phyloP scores from a whole-genome alignment of 2,888 invertebrate genomes.

The Pilophorus perplexus region DNA sequence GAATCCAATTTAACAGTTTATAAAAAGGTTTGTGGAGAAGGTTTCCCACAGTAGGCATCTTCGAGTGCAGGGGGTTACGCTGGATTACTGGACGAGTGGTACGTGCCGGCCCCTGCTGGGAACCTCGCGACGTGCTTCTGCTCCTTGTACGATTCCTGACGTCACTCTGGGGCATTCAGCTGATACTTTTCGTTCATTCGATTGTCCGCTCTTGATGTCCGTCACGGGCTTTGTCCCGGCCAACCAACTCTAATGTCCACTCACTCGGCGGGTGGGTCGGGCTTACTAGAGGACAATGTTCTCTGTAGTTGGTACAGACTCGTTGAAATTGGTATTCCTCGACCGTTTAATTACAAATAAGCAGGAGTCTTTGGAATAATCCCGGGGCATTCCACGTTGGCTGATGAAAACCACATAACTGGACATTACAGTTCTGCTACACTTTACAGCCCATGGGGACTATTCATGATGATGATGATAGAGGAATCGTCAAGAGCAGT shows the following conservation, averaged over 20 bases:
- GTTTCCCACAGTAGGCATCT: conserved; percentile 37
- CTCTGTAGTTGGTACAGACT: too few species aligned
- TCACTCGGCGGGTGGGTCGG: too few species aligned
- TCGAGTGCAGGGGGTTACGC: conserved; percentile 24
- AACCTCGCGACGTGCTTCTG: conserved; percentile 31
- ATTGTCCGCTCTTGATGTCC: conserved; percentile 25
- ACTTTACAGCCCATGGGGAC: too few species aligned
- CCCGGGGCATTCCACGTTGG: too few species aligned
- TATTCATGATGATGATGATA: too few species aligned
- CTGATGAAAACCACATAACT: too few species aligned
- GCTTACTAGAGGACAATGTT: too few species aligned
- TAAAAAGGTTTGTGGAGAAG: conserved; percentile 34
- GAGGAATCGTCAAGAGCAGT: too few species aligned
- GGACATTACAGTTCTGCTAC: too few species aligned
- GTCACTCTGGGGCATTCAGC: conserved; percentile 35
- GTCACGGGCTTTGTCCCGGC: not conserved
- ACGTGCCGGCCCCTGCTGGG: conserved; percentile 40
- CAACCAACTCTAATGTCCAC: not conserved
- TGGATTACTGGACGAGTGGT: conserved; percentile 40
- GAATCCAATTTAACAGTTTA: conserved; percentile 39
- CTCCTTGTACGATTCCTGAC: conserved; percentile 7
- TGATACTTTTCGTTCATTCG: conserved; percentile 38
- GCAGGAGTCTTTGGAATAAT: too few species aligned
- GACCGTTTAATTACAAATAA: too few species aligned
- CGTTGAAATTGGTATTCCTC: too few species aligned